phyloP scores from a whole-genome alignment of 1,140 invertebrate species.

The Dinoponera quadriceps region DNA sequence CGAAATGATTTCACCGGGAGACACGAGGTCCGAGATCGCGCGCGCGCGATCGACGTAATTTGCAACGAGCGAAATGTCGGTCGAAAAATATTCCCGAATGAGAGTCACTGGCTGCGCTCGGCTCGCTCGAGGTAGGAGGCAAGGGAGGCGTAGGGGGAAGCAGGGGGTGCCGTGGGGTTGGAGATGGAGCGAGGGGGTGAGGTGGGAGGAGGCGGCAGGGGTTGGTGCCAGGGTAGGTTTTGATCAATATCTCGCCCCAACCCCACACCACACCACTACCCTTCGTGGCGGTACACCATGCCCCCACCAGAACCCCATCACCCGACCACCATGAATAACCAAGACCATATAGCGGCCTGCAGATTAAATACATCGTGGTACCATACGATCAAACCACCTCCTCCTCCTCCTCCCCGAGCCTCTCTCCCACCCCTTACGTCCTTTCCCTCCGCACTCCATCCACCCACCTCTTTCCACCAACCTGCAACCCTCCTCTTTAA shows the following conservation, averaged over 20 bases:
- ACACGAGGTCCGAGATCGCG: conserved; percentile 2
- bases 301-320: conserved; percentile 79
- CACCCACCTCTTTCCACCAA: conserved; percentile 39
- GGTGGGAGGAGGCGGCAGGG: conserved; percentile 66
- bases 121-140: conserved; percentile 65
- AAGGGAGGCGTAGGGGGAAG: conserved; percentile 60
- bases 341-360: conserved; percentile 81
- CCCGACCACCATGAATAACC: conserved; percentile 84
- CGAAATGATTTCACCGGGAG: conserved; percentile 4
- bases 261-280: conserved; percentile 77
- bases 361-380: conserved; percentile 82
- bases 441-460: conserved; percentile 17
- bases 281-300: conserved; percentile 82
- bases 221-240: conserved; percentile 85
- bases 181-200: conserved; percentile 60
- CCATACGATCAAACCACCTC: conserved; percentile 76
- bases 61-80: conserved; percentile 46
- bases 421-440: background rate
- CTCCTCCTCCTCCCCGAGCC: conserved; percentile 54
- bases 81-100: conserved; percentile 46
- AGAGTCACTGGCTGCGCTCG: conserved; percentile 74
- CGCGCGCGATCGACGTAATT: conserved; percentile 17
- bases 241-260: conserved; percentile 86
- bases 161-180: conserved; percentile 67
- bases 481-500: conserved; percentile 71